Conservation (phyloP, 2,113 vertebrate genomes). For the Myiagra hebetior region DNA sequence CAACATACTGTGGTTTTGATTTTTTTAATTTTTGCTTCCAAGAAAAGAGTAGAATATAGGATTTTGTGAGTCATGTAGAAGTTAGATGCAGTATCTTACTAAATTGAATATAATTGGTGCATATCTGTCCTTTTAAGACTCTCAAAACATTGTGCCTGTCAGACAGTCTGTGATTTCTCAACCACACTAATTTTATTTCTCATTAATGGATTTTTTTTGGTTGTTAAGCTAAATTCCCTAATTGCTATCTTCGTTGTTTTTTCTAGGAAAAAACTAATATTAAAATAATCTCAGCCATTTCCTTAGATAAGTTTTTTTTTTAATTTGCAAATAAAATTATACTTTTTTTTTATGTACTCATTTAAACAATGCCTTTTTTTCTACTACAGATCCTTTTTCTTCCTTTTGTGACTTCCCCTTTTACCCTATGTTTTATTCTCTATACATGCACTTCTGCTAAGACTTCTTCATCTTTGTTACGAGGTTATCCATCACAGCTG, state of each 20-base stretch:
- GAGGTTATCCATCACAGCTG: conserved; percentile 51
- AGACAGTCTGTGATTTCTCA: neutral
- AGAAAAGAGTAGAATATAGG: neutral
- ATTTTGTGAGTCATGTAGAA: neutral
- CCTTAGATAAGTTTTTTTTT: neutral
- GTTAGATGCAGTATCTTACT: neutral
- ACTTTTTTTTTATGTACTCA: neutral
- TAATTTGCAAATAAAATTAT: neutral
- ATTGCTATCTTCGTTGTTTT: neutral
- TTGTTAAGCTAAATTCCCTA: neutral
- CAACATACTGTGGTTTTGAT: fast-evolving
- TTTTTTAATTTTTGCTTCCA: neutral
- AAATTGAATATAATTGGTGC: neutral
- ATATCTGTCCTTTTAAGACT: neutral
- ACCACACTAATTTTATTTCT: neutral
- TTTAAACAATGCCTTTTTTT: neutral
- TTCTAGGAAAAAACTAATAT: neutral
- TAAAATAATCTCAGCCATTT: neutral
- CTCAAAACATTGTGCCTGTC: neutral
- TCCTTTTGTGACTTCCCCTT: neutral
- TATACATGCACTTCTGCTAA: neutral
- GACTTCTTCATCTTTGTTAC: conserved; percentile 50
- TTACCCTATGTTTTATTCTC: conserved; percentile 13
- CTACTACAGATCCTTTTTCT: neutral
- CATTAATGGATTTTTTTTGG: neutral